Evolutionary conservation across 2,888 invertebrate species (phyloP).

Genomic region (Ditylenchus weischeri): DNA sequence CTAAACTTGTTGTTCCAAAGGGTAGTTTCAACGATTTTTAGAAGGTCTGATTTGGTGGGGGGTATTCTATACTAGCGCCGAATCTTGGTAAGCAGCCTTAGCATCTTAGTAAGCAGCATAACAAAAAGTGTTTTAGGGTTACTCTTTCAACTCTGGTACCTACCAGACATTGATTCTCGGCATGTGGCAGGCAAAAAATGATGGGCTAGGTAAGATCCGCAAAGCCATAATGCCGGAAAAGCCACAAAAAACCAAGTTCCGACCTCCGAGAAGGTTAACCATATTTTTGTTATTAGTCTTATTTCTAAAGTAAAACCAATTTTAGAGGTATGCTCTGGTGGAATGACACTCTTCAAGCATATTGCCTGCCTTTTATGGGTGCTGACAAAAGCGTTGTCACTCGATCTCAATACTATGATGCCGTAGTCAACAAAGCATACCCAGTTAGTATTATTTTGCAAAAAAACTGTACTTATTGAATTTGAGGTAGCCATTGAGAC

Average conservation of each 20-base stretch:
- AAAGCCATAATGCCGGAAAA: constrained; percentile 52
- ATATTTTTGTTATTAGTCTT: neutral
- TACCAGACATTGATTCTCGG: constrained; percentile 84
- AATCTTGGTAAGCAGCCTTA: too few relatives aligned
- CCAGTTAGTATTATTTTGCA: constrained; percentile 64
- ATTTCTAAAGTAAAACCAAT: constrained; percentile 3
- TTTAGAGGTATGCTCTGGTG: constrained; percentile 45
- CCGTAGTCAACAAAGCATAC: constrained; percentile 69
- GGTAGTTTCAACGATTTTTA: too few relatives aligned
- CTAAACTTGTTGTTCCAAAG: too few relatives aligned
- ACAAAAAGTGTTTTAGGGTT: too few relatives aligned
- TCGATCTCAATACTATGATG: constrained; percentile 75
- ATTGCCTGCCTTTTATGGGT: constrained; percentile 72
- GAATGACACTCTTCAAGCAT: constrained; percentile 62
- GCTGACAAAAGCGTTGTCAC: constrained; percentile 63
- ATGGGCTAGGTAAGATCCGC: constrained; percentile 49
- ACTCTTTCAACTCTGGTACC: constrained; percentile 76
- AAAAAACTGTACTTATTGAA: neutral
- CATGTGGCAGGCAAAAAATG: constrained; percentile 60
- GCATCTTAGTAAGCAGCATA: too few relatives aligned
- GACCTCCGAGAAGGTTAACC: constrained; percentile 35
- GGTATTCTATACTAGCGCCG: too few relatives aligned
- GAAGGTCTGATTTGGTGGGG: too few relatives aligned
- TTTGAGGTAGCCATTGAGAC: constrained; percentile 62
- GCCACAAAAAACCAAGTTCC: constrained; percentile 37